These are phyloP conservation scores for Pogonocichla stellata DNA, from an alignment of 2,113 vertebrate genomes.

Conservation along the genomic window DNA sequence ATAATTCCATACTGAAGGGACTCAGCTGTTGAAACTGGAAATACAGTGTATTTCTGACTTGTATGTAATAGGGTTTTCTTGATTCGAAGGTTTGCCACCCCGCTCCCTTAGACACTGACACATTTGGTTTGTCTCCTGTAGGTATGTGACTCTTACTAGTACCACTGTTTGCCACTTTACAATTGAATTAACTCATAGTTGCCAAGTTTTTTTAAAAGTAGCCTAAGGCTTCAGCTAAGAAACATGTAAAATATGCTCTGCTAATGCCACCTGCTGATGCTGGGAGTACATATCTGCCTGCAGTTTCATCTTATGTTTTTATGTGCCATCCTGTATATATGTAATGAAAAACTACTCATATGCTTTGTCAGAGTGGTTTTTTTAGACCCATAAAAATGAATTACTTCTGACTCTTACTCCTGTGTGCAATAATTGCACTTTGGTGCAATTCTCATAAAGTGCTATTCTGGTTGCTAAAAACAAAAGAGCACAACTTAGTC, in stretches of 20 bases:
- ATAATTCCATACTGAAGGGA: background rate
- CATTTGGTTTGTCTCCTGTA: background rate
- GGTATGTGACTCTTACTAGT: background rate
- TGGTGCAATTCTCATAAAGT: background rate
- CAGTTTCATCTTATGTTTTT: background rate
- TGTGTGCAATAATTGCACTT: background rate
- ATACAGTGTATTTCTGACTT: background rate
- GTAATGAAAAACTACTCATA: background rate
- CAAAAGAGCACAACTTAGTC: background rate
- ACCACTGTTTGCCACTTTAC: conserved; percentile 27
- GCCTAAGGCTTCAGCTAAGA: conserved; percentile 22
- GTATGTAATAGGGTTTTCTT: background rate
- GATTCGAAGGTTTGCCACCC: background rate
- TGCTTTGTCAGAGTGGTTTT: background rate
- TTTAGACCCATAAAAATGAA: background rate
- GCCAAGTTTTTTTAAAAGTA: background rate
- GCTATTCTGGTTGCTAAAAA: background rate
- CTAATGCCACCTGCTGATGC: conserved; percentile 59
- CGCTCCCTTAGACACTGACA: conserved; percentile 9
- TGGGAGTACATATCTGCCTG: background rate
- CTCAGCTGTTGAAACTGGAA: background rate
- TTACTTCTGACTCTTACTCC: background rate
- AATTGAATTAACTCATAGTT: conserved; percentile 49
- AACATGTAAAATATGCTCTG: conserved; percentile 2
- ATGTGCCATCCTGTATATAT: background rate